These are phyloP conservation scores for Ectemnius continuus DNA, from an alignment of 2,888 invertebrate species.

Conservation along the genomic window DNA sequence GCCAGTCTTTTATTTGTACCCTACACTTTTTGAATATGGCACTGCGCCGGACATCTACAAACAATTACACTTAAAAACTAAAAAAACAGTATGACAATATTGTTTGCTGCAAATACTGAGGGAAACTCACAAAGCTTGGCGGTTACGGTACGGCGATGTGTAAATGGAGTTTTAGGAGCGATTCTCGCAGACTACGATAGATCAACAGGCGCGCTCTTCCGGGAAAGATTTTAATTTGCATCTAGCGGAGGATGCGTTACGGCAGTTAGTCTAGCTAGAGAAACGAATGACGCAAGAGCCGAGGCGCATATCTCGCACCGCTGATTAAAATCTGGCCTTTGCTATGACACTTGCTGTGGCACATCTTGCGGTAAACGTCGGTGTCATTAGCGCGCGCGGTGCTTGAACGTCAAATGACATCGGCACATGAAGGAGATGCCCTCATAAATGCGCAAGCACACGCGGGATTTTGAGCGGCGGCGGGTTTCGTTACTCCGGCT, in stretches of 20 bases:
- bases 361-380: constrained; percentile 32
- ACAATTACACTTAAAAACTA: too few species aligned
- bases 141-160: too few species aligned
- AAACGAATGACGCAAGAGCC: not conserved
- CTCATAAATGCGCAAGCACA: constrained; percentile 13
- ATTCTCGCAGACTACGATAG: not conserved
- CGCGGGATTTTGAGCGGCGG: constrained; percentile 9
- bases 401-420: constrained; percentile 48
- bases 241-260: not conserved
- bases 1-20: too few species aligned
- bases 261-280: not conserved
- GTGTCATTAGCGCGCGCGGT: constrained; percentile 46
- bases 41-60: too few species aligned
- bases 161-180: not conserved
- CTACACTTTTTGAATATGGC: too few species aligned
- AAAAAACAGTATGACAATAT: too few species aligned
- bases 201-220: not conserved
- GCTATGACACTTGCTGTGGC: not conserved
- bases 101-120: too few species aligned
- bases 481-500: constrained; percentile 31
- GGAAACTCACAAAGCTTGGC: too few species aligned
- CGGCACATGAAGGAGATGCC: constrained; percentile 44
- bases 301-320: not conserved
- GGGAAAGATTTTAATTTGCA: not conserved
- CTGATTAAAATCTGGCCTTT: constrained; percentile 2